Evolutionary conservation across 2,113 vertebrate genomes (phyloP), one percentile per base, ranked within the genome.

Genomic region (Myotis brandtii): DNA sequence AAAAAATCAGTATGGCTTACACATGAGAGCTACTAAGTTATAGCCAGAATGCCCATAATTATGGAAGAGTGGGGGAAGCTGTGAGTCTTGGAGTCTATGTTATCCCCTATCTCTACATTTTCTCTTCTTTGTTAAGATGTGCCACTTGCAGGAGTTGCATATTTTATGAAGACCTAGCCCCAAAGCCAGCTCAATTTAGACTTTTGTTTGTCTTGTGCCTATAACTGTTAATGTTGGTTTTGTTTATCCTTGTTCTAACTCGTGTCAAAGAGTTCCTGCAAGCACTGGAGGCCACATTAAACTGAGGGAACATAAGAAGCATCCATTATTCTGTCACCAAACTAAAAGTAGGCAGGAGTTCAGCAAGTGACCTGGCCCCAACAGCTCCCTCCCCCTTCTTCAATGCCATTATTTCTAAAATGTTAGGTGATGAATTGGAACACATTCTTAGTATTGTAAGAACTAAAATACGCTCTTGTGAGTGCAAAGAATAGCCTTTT

Each of bases 1-100:
- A 86, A 91, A 91, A 48, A 84, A 80, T 67, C 54, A 84, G 91
- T 69, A 62, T 85, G 91, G 73, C 17, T 89, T 43, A 30, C 77
- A 95, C 43, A 83, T 83, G 94, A 93, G 54, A 93, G 54, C 64
- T 43, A 62, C 30, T 43, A 52, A 40, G 30, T 69, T n/a, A 17
- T 1, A 70, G 32, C 75, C 69, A 85, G 34, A 97, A 50, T 56
- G 34, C 7, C 94, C 75, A 59, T 70, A 30, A 40, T 52, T 56
- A 48, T 14, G 30, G 34, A 32, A 17, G 18, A 50, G 3, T 13
- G 9, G 5, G 46, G 20, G 30, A 48, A 86, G 16, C 25, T 73
- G 30, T 37, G 10, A 9, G 20, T 30, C 34, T 82, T 46, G 25
- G 12, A 66, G 10, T 48, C 40, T 23, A 13, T 70, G 6, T 14